phyloP scores from a whole-genome alignment of 2,797 vertebrate genomes.

The Rhinogobio ventralis region DNA sequence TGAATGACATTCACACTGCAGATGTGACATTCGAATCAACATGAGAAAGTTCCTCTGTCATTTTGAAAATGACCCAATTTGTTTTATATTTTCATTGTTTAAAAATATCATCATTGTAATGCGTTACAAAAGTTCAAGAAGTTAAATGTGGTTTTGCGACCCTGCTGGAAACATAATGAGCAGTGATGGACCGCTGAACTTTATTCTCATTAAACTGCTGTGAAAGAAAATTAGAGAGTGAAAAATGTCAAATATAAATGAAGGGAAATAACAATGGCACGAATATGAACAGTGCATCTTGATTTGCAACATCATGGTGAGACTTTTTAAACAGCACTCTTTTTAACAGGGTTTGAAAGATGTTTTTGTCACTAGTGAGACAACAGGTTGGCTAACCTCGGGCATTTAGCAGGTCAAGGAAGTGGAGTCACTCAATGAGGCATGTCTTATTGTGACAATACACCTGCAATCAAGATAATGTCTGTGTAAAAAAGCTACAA shows the following conservation, averaged over 20 bases:
- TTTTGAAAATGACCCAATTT: conserved; percentile 31
- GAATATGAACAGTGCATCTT: neutral
- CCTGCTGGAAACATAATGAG: conserved; percentile 24
- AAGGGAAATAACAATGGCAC: conserved; percentile 9
- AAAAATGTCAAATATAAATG: conserved; percentile 37
- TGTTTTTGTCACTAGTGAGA: neutral
- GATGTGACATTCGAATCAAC: conserved; percentile 22
- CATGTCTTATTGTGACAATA: conserved; percentile 26
- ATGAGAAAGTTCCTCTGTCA: neutral
- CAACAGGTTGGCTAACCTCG: neutral
- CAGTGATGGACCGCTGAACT: conserved; percentile 1
- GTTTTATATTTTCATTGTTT: conserved; percentile 18
- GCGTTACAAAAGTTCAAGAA: neutral
- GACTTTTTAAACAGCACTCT: neutral
- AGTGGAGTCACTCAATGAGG: conserved; percentile 19
- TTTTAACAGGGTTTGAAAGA: neutral
- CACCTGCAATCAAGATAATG: neutral
- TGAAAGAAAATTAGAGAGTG: conserved; percentile 27
- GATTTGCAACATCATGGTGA: neutral
- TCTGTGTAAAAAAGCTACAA: neutral
- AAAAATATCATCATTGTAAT: conserved; percentile 14
- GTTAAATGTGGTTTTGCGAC: neutral
- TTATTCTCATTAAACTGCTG: conserved; percentile 19
- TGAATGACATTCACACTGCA: conserved; percentile 4
- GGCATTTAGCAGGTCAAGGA: conserved; percentile 7